Base-by-base conservation (phyloP, 2,888 invertebrate species). In the Drosophila emarginata region DNA sequence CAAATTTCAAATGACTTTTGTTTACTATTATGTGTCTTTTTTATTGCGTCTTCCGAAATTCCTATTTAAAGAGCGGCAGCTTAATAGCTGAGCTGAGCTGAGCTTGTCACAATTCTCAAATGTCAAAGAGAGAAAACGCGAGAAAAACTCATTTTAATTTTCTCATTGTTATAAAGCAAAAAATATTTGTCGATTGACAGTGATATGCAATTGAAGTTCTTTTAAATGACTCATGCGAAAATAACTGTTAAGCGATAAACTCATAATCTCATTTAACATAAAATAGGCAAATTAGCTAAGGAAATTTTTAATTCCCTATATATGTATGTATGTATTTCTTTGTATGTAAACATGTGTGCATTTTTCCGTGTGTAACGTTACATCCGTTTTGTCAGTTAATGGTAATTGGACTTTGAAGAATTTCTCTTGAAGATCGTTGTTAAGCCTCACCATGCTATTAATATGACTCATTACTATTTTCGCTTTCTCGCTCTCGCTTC, bases 21-120 rank as follows among this genome's bases (percentile, higher is more conserved):
- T 77, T 80, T 62, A 62, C 67, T 74, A 75, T 62, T 66, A 26
- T n/a, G n/a, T n/a, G n/a, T 18, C 53, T 39, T 39, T 32, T 37
- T 36, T 36, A 56, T 39, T 36, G 37, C 37, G 37, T 56, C 56
- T 21, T 36, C 37, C 18, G 7, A 36, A 56, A 56, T 36, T 56
- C 21, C 11, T 18, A 37, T 56, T 12, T 37, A 37, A 28, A 37
- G 28, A 54, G 26, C 52, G 2, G 11, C n/a, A 6, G 26, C n/a
- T n/a, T n/a, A 56, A 36, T 18, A 32, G 12, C 53, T 32, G 28
- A 32, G 18, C 11, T 11, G 11, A 54, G 32, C 21, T 45, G 40
- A 45, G 40, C 40, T 45, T 45, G 11, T 18, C 45, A 45, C 45
- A 45, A 12, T 45, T 45, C 21, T 45, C 21, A 45, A 45, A 45